phyloP scores from a whole-genome alignment of 2,113 vertebrate genomes.

The Chlamydotis undulata region DNA sequence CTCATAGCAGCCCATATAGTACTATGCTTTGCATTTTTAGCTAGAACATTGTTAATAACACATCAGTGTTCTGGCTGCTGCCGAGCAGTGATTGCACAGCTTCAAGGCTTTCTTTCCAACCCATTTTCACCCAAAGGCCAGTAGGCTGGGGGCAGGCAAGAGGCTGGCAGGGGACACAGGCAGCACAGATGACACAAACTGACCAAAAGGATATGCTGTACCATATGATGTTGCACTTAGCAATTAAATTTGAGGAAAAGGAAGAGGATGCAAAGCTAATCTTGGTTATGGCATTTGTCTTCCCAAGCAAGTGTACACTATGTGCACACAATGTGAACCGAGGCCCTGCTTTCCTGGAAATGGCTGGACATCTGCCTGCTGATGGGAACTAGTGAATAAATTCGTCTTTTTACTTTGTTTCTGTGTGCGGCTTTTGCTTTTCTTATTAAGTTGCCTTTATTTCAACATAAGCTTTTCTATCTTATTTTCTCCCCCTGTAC shows the following conservation, averaged over 20 bases:
- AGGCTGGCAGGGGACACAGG: rapidly evolving
- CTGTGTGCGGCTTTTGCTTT: neutral
- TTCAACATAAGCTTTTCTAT: neutral
- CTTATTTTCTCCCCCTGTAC: neutral
- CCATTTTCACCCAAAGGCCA: neutral
- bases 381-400: neutral
- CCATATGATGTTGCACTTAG: neutral
- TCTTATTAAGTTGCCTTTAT: neutral
- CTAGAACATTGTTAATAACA: neutral
- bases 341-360: neutral
- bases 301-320: neutral
- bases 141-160: neutral
- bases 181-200: neutral
- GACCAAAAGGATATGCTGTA: neutral
- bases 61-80: neutral
- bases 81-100: neutral
- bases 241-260: neutral
- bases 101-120: neutral
- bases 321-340: rapidly evolving
- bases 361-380: neutral
- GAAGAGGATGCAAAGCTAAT: rapidly evolving
- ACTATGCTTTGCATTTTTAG: neutral
- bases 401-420: neutral
- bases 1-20: neutral
- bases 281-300: neutral